Evolutionary conservation across 2,113 vertebrate genomes (phyloP).

Genomic region (Cyprinodon tularosa): DNA sequence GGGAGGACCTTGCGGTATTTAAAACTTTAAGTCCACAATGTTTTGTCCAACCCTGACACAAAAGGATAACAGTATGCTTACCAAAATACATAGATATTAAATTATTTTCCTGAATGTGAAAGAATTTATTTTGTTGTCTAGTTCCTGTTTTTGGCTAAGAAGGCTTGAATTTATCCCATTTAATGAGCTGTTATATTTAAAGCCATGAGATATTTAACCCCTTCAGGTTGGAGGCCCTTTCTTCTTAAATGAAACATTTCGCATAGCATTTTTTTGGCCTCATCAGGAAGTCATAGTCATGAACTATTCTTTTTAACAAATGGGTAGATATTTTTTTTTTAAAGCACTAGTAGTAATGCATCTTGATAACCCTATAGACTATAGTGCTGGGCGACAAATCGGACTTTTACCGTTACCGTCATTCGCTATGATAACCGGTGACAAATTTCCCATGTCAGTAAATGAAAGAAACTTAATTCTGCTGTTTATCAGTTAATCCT

Average conservation of each 20-base stretch:
- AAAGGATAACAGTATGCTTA: not conserved
- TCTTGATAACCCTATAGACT: too few species aligned
- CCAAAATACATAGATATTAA: not conserved
- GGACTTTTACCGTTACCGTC: too few species aligned
- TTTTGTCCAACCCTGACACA: not conserved
- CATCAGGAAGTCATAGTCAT: not conserved
- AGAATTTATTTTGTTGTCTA: not conserved
- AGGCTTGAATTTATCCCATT: not conserved
- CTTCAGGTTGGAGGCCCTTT: not conserved
- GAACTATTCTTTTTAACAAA: not conserved
- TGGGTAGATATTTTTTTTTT: not conserved
- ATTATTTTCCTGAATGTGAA: not conserved
- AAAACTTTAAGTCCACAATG: not conserved
- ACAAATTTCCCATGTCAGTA: too few species aligned
- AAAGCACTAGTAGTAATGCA: too few species aligned
- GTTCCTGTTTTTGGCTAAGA: not conserved
- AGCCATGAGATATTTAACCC: not conserved
- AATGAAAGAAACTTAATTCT: too few species aligned
- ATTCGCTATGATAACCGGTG: too few species aligned
- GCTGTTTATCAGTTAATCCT: too few species aligned
- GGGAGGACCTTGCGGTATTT: conserved; percentile 16
- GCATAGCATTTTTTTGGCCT: not conserved
- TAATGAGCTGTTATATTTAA: not conserved
- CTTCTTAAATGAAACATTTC: not conserved
- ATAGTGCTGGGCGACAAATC: too few species aligned